Evolutionary conservation across 2,113 vertebrate genomes (phyloP).

Genomic region (Rhizomys pruinosus): DNA sequence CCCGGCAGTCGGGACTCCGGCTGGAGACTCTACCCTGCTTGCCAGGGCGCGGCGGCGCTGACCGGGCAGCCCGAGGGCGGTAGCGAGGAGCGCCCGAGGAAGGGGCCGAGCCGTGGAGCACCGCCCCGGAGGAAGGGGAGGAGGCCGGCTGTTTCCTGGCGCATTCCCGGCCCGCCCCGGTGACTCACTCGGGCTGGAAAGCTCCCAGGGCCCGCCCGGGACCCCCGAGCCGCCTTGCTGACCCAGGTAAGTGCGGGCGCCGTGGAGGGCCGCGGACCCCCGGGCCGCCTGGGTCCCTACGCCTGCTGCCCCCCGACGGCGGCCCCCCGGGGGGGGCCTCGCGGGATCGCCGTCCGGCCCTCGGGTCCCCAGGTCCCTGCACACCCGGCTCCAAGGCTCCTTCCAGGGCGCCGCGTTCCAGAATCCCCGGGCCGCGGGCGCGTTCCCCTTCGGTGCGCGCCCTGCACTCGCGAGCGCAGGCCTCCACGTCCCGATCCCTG

Average conservation of each 20-base stretch:
- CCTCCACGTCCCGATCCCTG: background rate
- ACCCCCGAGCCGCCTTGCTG: background rate
- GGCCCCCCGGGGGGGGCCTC: background rate
- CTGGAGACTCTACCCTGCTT: too few species aligned
- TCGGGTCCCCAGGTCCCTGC: background rate
- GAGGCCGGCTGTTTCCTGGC: constrained; percentile 86
- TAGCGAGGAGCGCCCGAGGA: constrained; percentile 79
- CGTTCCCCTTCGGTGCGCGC: too few species aligned
- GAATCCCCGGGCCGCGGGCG: too few species aligned
- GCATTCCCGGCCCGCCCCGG: constrained; percentile 79
- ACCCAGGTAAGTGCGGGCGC: constrained; percentile 32
- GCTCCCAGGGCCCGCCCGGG: constrained; percentile 71
- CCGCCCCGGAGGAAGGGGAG: constrained; percentile 81
- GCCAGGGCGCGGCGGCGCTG: too few species aligned
- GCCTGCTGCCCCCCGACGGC: background rate
- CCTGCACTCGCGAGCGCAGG: background rate
- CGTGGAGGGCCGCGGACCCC: background rate
- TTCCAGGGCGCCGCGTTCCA: background rate
- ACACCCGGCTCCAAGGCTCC: background rate
- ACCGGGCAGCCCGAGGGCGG: background rate
- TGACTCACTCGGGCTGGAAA: constrained; percentile 84
- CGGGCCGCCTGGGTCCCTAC: background rate
- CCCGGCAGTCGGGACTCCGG: background rate
- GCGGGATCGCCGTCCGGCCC: background rate
- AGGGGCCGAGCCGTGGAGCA: constrained; percentile 73